Percentiles rank a stretch among this genome's conserved stretches.
Conservation (phyloP, 2,888 invertebrate species). For the Cylloceria caligata region DNA sequence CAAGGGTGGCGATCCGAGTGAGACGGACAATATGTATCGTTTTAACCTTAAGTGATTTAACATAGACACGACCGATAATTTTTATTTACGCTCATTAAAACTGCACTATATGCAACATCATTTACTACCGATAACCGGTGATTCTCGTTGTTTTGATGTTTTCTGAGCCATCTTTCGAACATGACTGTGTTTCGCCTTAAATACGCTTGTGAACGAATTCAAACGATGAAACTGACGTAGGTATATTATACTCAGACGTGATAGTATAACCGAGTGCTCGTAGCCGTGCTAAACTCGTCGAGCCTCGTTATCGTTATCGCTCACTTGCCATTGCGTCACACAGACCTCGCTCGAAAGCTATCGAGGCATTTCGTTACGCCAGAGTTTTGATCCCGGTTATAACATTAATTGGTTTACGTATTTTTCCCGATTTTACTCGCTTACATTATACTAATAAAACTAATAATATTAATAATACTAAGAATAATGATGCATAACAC, state of each 20-base stretch:
- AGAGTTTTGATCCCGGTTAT: neutral
- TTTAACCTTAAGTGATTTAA: neutral
- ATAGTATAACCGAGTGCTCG: neutral
- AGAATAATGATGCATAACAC: too few relatives aligned
- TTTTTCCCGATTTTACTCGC: too few relatives aligned
- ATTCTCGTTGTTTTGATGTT: neutral
- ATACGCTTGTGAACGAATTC: neutral
- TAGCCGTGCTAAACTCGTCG: constrained; percentile 12
- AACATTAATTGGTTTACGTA: neutral
- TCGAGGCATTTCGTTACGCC: constrained; percentile 21
- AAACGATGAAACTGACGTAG: neutral
- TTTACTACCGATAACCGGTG: neutral
- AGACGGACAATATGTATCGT: too few relatives aligned
- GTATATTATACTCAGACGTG: constrained; percentile 6
- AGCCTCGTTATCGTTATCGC: constrained; percentile 60
- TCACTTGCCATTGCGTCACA: constrained; percentile 46
- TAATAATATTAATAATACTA: too few relatives aligned
- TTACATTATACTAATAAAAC: too few relatives aligned
- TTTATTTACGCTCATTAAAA: neutral
- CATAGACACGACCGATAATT: too few relatives aligned
- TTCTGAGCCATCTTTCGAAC: neutral
- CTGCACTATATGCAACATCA: neutral
- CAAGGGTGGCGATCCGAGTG: too few relatives aligned
- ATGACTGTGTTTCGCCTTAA: neutral
- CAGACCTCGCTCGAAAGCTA: constrained; percentile 31